Conservation (phyloP, 2,888 invertebrate species). For the Polia nebulosa region DNA sequence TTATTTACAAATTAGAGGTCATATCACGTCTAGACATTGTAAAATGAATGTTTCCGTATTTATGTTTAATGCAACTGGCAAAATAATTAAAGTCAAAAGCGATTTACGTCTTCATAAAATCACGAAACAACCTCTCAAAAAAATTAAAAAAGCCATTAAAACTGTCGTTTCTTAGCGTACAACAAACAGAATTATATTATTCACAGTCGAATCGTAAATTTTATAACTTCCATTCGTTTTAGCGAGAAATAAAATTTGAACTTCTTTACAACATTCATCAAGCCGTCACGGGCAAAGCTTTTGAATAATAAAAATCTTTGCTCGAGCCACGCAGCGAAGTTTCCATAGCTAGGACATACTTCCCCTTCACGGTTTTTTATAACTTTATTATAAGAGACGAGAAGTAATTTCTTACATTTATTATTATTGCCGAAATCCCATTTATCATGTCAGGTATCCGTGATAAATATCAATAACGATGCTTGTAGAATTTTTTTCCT, state of each 20-base stretch:
- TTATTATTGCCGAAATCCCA: slow-evolving; percentile 73
- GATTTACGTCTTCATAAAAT: slow-evolving; percentile 51
- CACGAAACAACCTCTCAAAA: slow-evolving; percentile 52
- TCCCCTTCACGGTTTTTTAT: slow-evolving; percentile 65
- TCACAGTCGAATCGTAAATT: slow-evolving; percentile 78
- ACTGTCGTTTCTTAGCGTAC: slow-evolving; percentile 60
- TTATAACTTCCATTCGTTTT: slow-evolving; percentile 78
- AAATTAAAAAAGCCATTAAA: slow-evolving; percentile 63
- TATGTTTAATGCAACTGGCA: slow-evolving; percentile 22
- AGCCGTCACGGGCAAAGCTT: slow-evolving; percentile 85
- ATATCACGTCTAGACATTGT: slow-evolving; percentile 26
- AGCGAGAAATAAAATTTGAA: slow-evolving; percentile 84
- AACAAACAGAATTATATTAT: slow-evolving; percentile 74
- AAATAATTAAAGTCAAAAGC: slow-evolving; percentile 29
- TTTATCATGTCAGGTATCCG: slow-evolving; percentile 68
- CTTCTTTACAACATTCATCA: slow-evolving; percentile 88
- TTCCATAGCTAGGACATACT: slow-evolving; percentile 63
- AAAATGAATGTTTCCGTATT: neutral
- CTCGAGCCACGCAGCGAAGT: slow-evolving; percentile 64
- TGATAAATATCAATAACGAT: slow-evolving; percentile 72
- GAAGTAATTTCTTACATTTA: slow-evolving; percentile 76
- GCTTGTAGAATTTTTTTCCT: slow-evolving; percentile 63
- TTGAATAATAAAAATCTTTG: slow-evolving; percentile 87
- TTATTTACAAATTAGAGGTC: neutral
- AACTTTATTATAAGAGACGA: slow-evolving; percentile 72